Evolutionary conservation across 2,113 vertebrate genomes (phyloP).

Genomic region (Gadus chalcogrammus): DNA sequence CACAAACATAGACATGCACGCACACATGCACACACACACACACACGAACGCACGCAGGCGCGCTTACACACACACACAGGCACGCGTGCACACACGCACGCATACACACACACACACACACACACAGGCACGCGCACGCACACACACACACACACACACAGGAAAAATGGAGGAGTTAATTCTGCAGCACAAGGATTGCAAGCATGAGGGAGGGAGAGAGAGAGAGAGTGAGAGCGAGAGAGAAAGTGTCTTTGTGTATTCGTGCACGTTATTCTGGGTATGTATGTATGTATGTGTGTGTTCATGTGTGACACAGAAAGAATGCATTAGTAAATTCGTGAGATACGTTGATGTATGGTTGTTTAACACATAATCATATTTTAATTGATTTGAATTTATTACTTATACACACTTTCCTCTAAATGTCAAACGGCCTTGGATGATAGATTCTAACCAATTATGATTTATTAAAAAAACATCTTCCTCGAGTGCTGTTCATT

Average conservation of each 20-base stretch:
- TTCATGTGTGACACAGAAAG: background rate
- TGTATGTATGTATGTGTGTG: background rate
- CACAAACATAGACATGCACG: no score
- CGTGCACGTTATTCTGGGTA: background rate
- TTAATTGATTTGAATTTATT: constrained; percentile 26
- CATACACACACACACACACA: no score
- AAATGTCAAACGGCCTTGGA: constrained; percentile 30
- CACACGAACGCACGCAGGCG: no score
- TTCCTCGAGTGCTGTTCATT: constrained; percentile 4
- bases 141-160: no score
- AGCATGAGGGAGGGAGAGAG: no score
- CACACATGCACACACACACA: no score
- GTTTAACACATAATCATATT: constrained; percentile 4
- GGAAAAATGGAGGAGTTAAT: no score
- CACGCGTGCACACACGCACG: no score
- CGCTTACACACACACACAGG: no score
- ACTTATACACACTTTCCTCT: constrained; percentile 26
- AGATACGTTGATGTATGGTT: background rate
- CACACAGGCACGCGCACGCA: no score
- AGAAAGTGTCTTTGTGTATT: background rate
- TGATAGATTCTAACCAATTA: constrained; percentile 9
- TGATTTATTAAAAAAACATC: constrained; percentile 12
- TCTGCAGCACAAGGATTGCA: no score
- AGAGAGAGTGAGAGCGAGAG: no score
- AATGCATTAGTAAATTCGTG: background rate